Conservation (phyloP, 1,140 invertebrate genomes). For the Aphelenchoides fujianensis region DNA sequence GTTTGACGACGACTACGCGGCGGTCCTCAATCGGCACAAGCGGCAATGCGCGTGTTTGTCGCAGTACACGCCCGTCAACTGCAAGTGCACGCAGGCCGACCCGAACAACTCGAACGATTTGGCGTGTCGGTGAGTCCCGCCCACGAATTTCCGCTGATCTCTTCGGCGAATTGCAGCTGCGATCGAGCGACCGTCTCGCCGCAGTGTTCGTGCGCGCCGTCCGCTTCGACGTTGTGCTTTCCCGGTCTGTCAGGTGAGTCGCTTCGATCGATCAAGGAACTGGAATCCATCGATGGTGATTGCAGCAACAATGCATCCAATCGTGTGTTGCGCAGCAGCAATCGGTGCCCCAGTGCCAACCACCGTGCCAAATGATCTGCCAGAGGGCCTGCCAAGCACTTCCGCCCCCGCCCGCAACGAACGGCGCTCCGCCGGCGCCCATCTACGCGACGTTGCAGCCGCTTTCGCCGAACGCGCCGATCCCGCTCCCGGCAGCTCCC, state of each 20-base stretch:
- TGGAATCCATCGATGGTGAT: too few species aligned
- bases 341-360: slow-evolving; percentile 9
- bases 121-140: not conserved
- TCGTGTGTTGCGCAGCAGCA: slow-evolving; percentile 16
- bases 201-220: not conserved
- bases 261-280: too few species aligned
- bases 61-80: slow-evolving; percentile 12
- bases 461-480: not conserved
- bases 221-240: slow-evolving; percentile 15
- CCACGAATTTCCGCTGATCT: not conserved
- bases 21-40: slow-evolving; percentile 5
- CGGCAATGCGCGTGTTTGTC: slow-evolving; percentile 9
- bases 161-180: not conserved
- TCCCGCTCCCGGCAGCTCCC: not conserved
- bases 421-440: too few species aligned
- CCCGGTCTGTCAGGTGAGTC: slow-evolving; percentile 10
- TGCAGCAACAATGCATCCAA: slow-evolving; percentile 7
- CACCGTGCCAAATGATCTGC: slow-evolving; percentile 4
- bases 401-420: not conserved
- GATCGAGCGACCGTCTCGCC: slow-evolving; percentile 10
- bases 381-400: not conserved
- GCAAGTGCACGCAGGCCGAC: slow-evolving; percentile 9
- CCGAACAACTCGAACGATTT: slow-evolving; percentile 2
- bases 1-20: not conserved
- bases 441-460: slow-evolving; percentile 5